Conservation (phyloP, 2,113 vertebrate species). For the Cephalopterus ornatus region DNA sequence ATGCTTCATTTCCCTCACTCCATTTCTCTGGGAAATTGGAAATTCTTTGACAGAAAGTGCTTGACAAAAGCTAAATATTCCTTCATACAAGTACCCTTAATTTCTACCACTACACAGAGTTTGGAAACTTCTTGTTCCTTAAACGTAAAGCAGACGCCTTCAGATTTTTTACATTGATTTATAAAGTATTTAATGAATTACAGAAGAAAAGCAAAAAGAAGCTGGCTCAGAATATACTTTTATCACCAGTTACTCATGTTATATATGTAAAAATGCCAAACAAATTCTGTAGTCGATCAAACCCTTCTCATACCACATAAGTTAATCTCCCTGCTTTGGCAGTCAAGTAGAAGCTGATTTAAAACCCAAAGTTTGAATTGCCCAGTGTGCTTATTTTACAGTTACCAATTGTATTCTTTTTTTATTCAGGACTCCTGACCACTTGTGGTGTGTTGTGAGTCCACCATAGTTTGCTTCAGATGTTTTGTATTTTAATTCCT, state of each 20-base stretch:
- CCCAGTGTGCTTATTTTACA: background rate
- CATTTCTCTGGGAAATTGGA: background rate
- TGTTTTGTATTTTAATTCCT: background rate
- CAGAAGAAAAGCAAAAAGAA: background rate
- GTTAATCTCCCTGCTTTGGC: background rate
- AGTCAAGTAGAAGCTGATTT: background rate
- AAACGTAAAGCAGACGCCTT: background rate
- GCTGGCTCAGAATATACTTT: background rate
- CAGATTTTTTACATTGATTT: background rate
- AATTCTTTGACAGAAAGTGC: background rate
- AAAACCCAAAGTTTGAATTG: background rate
- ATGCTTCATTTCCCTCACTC: background rate
- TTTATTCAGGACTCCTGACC: background rate
- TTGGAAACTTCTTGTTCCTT: background rate
- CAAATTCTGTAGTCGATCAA: background rate
- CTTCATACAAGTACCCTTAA: background rate
- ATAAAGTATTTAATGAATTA: background rate
- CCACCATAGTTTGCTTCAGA: background rate
- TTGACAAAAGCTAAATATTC: background rate
- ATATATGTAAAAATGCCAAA: background rate
- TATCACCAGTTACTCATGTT: background rate
- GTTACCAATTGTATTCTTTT: background rate
- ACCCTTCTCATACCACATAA: rapidly evolving
- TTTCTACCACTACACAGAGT: background rate
- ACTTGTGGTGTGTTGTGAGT: background rate